A percentile compares a stretch with the other conserved stretches of the same genome.
phyloP scores from a whole-genome alignment of 2,888 invertebrate species.

The Cheilosia soror region DNA sequence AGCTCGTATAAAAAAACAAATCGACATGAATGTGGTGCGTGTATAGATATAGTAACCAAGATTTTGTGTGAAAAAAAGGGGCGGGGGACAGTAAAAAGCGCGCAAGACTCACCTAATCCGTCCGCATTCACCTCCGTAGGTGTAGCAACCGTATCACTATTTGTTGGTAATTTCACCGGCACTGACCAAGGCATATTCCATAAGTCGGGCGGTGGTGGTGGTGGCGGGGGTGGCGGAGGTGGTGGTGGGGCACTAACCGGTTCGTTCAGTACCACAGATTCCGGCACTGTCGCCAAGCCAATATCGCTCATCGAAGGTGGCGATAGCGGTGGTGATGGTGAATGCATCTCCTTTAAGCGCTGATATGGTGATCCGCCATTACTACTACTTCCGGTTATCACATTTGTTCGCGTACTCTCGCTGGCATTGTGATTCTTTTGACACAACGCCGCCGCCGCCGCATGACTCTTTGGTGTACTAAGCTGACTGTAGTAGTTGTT shows the following conservation, averaged over 20 bases:
- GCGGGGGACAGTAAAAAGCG: conserved; percentile 45
- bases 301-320: conserved; percentile 29
- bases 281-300: conserved; percentile 56
- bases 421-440: conserved; percentile 66
- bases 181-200: conserved; percentile 76
- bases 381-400: conserved; percentile 61
- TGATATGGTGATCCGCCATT: conserved; percentile 62
- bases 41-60: conserved; percentile 27
- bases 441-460: conserved; percentile 48
- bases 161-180: conserved; percentile 26
- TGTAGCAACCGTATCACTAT: conserved; percentile 46
- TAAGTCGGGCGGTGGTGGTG: conserved; percentile 80
- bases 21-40: conserved; percentile 63
- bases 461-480: conserved; percentile 81
- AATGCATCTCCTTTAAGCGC: conserved; percentile 56
- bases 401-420: conserved; percentile 51
- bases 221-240: conserved; percentile 80
- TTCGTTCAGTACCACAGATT: conserved; percentile 55
- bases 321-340: conserved; percentile 45
- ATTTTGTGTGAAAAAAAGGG: conserved; percentile 17
- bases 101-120: conserved; percentile 61
- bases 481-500: conserved; percentile 82
- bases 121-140: conserved; percentile 24
- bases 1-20: conserved; percentile 36
- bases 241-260: conserved; percentile 72